Percentiles rank a stretch among this genome's conserved stretches.
Evolutionary conservation across 2,797 vertebrate species (phyloP).

Genomic region (Coregonus sp.): DNA sequence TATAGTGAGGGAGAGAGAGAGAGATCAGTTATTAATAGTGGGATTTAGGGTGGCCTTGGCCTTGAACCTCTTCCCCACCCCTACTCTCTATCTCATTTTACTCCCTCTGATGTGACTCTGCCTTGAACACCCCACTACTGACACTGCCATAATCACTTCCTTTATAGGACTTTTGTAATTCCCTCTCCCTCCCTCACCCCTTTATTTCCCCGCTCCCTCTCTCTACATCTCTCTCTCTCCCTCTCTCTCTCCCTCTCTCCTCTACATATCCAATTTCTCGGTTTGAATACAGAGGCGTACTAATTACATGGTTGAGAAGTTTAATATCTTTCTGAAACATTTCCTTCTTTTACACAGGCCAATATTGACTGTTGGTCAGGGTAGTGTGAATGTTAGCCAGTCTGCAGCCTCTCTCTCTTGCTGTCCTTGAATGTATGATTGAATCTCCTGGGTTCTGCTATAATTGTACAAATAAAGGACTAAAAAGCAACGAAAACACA

Average conservation of each 20-base stretch:
- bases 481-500: neutral
- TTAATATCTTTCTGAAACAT: conserved; percentile 16
- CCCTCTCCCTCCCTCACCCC: conserved; percentile 5
- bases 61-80: neutral
- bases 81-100: neutral
- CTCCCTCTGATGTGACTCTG: neutral
- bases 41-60: neutral
- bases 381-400: neutral
- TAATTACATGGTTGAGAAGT: conserved; percentile 20
- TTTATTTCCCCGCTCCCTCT: neutral
- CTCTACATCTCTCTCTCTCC: conserved; percentile 1
- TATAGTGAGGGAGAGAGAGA: neutral
- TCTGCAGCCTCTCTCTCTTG: neutral
- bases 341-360: neutral
- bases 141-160: conserved; percentile 9
- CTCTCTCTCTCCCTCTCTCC: neutral
- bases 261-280: conserved; percentile 2
- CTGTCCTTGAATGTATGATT: neutral
- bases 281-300: conserved; percentile 17
- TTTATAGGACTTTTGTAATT: neutral
- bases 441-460: neutral
- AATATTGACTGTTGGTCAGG: neutral
- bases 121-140: neutral
- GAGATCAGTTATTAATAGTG: neutral
- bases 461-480: neutral